Conservation (phyloP, 1,140 invertebrate genomes). For the Solenopsis invicta region DNA sequence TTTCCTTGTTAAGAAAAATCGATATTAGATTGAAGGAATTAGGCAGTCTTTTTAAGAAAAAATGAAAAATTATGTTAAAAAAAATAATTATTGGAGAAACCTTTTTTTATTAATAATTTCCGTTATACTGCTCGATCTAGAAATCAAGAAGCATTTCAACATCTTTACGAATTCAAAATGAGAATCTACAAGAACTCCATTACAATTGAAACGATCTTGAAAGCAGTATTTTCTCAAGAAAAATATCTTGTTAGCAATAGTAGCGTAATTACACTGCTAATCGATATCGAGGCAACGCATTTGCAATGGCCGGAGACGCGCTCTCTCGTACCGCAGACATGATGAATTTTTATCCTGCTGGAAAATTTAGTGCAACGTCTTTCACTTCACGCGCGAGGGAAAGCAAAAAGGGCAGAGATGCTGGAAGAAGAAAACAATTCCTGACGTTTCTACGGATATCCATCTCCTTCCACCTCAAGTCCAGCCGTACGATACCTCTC, state of each 20-base stretch:
- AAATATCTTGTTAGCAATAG: conserved; percentile 17
- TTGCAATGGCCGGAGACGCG: not conserved
- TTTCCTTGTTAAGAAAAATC: not conserved
- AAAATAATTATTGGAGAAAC: conserved; percentile 9
- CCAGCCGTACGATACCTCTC: conserved; percentile 21
- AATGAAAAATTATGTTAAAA: conserved; percentile 9
- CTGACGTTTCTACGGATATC: conserved; percentile 51
- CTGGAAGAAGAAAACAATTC: conserved; percentile 28
- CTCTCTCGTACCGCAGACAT: conserved; percentile 11
- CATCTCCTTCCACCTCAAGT: conserved; percentile 50
- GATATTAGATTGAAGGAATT: not conserved
- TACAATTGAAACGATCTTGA: conserved; percentile 11
- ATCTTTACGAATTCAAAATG: not conserved
- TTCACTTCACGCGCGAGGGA: not conserved
- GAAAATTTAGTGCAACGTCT: conserved; percentile 52
- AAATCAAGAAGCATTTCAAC: not conserved
- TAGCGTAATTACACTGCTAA: conserved; percentile 22
- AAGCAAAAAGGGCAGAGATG: conserved; percentile 13
- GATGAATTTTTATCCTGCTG: conserved; percentile 47
- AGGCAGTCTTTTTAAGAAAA: not conserved
- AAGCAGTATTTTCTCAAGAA: conserved; percentile 6
- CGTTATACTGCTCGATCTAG: not conserved
- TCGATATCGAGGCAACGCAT: conserved; percentile 32
- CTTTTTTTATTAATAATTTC: conserved; percentile 18
- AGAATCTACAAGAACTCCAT: conserved; percentile 3